phyloP scores from a whole-genome alignment of 2,888 invertebrate species.

The Volucella zonaria region DNA sequence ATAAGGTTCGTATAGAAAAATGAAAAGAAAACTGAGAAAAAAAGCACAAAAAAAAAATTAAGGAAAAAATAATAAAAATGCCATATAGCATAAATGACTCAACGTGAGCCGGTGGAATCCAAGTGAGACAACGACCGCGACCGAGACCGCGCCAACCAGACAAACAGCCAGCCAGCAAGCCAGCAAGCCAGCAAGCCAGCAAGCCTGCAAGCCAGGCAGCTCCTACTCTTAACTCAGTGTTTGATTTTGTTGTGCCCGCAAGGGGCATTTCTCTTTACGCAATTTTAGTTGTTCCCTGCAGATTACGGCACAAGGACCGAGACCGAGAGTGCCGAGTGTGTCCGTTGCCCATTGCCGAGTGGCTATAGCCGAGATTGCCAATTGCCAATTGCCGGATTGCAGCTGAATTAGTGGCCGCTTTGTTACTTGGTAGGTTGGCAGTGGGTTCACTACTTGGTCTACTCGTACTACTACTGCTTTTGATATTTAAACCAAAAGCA shows the following conservation, averaged over 20 bases:
- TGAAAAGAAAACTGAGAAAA: constrained; percentile 51
- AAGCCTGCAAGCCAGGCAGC: constrained; percentile 33
- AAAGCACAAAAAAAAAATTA: too few species aligned
- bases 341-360: too few species aligned
- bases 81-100: constrained; percentile 74
- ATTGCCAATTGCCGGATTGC: constrained; percentile 43
- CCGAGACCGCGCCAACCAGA: background rate
- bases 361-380: background rate
- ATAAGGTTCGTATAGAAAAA: constrained; percentile 64
- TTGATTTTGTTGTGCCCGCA: constrained; percentile 58
- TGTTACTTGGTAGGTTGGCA: constrained; percentile 56
- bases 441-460: constrained; percentile 62
- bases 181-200: too few species aligned
- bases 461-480: constrained; percentile 45
- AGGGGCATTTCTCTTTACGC: constrained; percentile 74
- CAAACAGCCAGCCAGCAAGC: too few species aligned
- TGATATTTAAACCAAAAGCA: constrained; percentile 40
- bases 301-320: constrained; percentile 74
- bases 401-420: constrained; percentile 67
- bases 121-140: constrained; percentile 63
- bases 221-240: constrained; percentile 70
- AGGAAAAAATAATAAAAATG: constrained; percentile 48
- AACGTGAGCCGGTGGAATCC: constrained; percentile 63
- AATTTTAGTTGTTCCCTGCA: constrained; percentile 75
- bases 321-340: constrained; percentile 25